Conservation (phyloP, 1,140 invertebrate genomes). For the Anastrepha ludens region DNA sequence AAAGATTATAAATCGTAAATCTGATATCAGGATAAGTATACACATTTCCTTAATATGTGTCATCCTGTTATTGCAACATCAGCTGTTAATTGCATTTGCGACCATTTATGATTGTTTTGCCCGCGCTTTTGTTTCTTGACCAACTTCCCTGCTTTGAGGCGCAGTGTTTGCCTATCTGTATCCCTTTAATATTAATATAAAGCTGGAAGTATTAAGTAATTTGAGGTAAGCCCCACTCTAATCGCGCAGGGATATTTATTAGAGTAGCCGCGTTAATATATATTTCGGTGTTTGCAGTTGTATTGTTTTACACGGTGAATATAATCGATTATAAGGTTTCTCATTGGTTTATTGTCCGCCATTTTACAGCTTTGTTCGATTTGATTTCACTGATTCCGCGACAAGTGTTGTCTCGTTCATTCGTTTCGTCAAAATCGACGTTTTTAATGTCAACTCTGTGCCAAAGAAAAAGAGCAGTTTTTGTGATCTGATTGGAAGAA, state of each 20-base stretch:
- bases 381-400: background rate
- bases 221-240: no score
- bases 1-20: background rate
- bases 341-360: background rate
- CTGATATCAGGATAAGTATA: background rate
- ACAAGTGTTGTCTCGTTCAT: slow-evolving; percentile 20
- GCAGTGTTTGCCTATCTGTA: no score
- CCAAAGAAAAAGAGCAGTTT: slow-evolving; percentile 6
- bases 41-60: background rate
- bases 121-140: background rate
- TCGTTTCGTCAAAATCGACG: background rate
- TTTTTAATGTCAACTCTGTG: background rate
- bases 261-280: no score
- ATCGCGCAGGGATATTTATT: no score
- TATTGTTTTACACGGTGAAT: no score
- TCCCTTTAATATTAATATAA: no score
- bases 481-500: slow-evolving; percentile 8
- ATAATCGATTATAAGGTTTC: background rate
- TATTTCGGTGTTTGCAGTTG: no score
- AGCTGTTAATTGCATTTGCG: background rate
- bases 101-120: background rate
- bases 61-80: background rate
- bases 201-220: no score
- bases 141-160: no score
- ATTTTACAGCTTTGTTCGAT: background rate